Base-by-base conservation (phyloP, 2,797 vertebrate species). In the Sciaenops ocellatus region DNA sequence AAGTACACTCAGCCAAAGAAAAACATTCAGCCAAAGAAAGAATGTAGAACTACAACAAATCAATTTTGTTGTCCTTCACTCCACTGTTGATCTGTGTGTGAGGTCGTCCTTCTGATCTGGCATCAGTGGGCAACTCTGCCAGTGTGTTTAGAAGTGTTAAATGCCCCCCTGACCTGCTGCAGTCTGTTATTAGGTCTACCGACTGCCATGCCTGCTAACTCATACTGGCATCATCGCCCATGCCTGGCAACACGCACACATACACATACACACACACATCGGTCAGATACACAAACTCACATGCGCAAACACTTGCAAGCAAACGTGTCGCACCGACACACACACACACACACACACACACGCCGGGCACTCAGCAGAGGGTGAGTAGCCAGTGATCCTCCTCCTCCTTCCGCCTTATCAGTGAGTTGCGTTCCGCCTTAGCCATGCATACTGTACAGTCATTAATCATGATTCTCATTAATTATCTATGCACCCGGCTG, bases 381-480 rank as follows among this genome's bases (percentile, higher is more conserved):
- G 86, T 87, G 89, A 90, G 87, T 87, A 77, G 75, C 84, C 89
- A 69, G 67, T 52, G 86, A 86, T 86, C 80, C 79, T 78, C 83
- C 86, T 87, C 90, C 86, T 87, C 77, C 87, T 87, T 83, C 78
- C 50, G 73, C 77, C 85, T 90, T 92, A 93, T 88, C 91, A 88
- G 80, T 11, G 82, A 84, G 85, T 54, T 26, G 79, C 73, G 87
- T 87, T 90, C 86, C 55, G 81, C 89, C 92, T 92, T 86, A 85
- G 83, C 91, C 85, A 57, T 84, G 87, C 90, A 83, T 86, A 89
- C 90, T 89, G 87, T 94, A 87, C 83, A 87, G 88, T 93, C 92
- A 94, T 95, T 95, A 94, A 95, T 95, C 93, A 94, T 92, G 93
- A 92, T 92, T 93, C 93, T 94, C 92, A 92, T 94, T 94, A 93